A percentile compares a stretch with the other conserved stretches of the same genome.
phyloP scores from a whole-genome alignment of 2,797 vertebrate species.

The Epinephelus coioides region DNA sequence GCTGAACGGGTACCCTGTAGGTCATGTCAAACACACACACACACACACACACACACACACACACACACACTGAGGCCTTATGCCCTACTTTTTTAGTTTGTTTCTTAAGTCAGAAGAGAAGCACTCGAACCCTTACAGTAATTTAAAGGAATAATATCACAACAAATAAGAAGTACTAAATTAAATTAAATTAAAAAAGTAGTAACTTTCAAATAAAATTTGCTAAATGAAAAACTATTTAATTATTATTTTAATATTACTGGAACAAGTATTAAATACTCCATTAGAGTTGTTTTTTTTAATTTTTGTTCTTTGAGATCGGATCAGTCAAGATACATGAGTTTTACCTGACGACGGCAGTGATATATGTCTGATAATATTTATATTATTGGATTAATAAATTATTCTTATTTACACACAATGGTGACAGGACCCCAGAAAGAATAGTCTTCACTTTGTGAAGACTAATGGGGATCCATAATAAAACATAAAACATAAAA shows the following conservation, averaged over 20 bases:
- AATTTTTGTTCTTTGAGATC: neutral
- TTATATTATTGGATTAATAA: neutral
- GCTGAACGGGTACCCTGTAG: conserved; percentile 23
- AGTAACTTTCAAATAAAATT: too few species aligned
- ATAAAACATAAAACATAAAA: too few species aligned
- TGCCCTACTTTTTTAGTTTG: conserved; percentile 1
- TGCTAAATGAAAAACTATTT: too few species aligned
- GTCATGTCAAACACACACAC: neutral
- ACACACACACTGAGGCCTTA: neutral
- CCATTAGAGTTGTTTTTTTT: neutral
- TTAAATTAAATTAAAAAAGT: neutral
- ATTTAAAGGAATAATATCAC: neutral
- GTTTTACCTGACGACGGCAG: neutral
- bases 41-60: neutral
- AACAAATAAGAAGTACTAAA: neutral
- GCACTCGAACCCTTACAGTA: neutral
- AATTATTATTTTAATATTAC: neutral
- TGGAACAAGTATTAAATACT: neutral
- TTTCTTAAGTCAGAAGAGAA: neutral
- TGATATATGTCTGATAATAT: neutral
- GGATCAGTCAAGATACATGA: neutral
- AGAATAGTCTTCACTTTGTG: too few species aligned
- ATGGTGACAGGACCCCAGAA: too few species aligned
- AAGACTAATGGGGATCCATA: too few species aligned
- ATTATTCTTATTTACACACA: neutral